Conservation (phyloP, 1,140 invertebrate genomes). For the Drosophila takahashii region DNA sequence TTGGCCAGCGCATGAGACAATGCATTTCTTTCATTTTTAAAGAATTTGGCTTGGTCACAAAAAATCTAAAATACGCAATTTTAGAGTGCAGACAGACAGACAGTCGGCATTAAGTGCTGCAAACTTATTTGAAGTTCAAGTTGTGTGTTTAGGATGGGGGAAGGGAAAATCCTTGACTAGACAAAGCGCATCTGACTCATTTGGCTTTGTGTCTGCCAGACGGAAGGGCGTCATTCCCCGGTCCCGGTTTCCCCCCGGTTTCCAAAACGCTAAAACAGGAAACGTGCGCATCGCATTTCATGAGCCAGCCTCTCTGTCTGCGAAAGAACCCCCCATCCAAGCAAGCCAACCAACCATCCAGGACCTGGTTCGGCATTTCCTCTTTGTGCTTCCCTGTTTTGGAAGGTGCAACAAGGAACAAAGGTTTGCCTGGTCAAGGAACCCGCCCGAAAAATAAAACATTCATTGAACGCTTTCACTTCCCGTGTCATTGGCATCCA, state of each 20-base stretch:
- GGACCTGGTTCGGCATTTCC: constrained; percentile 34
- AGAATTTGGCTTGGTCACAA: background rate
- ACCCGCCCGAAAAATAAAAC: constrained; percentile 48
- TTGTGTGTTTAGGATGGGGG: constrained; percentile 20
- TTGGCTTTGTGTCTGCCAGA: constrained; percentile 60
- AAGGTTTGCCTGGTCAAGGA: constrained; percentile 70
- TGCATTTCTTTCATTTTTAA: no score
- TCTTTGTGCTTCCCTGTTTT: constrained; percentile 55
- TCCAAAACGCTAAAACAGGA: constrained; percentile 67
- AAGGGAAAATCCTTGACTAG: constrained; percentile 40
- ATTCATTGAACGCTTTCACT: constrained; percentile 73
- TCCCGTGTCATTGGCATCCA: constrained; percentile 78
- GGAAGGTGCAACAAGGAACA: constrained; percentile 59
- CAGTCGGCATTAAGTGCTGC: constrained; percentile 43
- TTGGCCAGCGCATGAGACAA: no score
- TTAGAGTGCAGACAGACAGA: constrained; percentile 32
- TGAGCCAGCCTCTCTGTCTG: constrained; percentile 59
- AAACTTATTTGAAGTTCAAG: constrained; percentile 67
- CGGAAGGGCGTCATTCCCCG: constrained; percentile 35
- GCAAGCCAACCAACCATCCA: background rate
- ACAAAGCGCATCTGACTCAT: constrained; percentile 74
- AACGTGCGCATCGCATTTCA: constrained; percentile 71
- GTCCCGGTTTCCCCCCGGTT: constrained; percentile 29
- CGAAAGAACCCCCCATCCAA: background rate
- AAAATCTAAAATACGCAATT: constrained; percentile 2